phyloP scores from a whole-genome alignment of 1,140 invertebrate genomes.

The Watersipora subatra region DNA sequence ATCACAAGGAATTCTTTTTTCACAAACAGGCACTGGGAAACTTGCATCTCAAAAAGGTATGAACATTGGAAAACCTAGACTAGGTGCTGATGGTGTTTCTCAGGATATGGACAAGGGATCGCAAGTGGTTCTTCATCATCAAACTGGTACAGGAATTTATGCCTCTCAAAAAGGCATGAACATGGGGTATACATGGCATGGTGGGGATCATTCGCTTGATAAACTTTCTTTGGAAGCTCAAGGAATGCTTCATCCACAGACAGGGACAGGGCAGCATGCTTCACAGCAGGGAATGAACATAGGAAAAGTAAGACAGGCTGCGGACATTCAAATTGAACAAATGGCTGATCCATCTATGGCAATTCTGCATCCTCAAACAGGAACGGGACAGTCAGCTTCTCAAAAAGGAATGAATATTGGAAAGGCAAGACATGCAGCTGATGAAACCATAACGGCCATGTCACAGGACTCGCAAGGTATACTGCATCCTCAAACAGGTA shows the following conservation, averaged over 20 bases:
- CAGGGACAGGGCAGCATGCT: slow-evolving; percentile 63
- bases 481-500: not conserved
- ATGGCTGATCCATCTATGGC: slow-evolving; percentile 46
- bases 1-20: slow-evolving; percentile 69
- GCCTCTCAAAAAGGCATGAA: slow-evolving; percentile 8
- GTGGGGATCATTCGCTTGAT: slow-evolving; percentile 2
- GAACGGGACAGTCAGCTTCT: slow-evolving; percentile 45
- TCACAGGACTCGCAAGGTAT: not conserved
- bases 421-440: slow-evolving; percentile 6
- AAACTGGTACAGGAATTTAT: slow-evolving; percentile 42
- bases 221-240: not conserved
- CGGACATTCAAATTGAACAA: slow-evolving; percentile 5
- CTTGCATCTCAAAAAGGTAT: slow-evolving; percentile 53
- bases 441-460: not conserved
- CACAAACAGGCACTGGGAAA: slow-evolving; percentile 60
- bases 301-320: slow-evolving; percentile 75
- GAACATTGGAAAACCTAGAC: slow-evolving; percentile 78
- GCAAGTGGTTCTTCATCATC: not conserved
- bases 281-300: slow-evolving; percentile 79
- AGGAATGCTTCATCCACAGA: not conserved
- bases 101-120: not conserved
- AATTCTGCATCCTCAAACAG: slow-evolving; percentile 71
- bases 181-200: slow-evolving; percentile 51
- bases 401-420: slow-evolving; percentile 12
- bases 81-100: slow-evolving; percentile 46